Evolutionary conservation across 2,888 invertebrate genomes (phyloP).

Genomic region (Drosophila formosana): DNA sequence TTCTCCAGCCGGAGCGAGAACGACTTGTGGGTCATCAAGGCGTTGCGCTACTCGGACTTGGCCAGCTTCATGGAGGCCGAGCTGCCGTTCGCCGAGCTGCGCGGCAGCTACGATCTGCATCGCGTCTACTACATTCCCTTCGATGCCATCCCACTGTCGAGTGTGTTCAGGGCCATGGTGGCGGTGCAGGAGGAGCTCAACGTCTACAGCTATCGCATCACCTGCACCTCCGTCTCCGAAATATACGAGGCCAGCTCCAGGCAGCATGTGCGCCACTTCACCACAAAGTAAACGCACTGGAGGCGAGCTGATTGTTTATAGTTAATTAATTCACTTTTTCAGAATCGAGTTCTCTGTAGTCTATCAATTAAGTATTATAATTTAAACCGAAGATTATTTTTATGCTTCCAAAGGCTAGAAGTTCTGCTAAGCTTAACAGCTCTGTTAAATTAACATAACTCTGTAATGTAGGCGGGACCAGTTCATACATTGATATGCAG

Average conservation of each 20-base stretch:
- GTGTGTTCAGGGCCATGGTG: constrained; percentile 24
- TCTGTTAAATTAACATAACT: no score
- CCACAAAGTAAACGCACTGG: background rate
- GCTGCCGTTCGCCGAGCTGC: constrained; percentile 10
- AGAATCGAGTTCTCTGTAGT: no score
- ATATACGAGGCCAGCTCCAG: constrained; percentile 14
- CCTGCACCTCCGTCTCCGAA: constrained; percentile 13
- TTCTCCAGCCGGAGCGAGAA: background rate
- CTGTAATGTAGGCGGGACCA: background rate
- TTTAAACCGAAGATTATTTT: no score
- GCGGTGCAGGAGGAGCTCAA: constrained; percentile 8
- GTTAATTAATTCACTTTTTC: no score
- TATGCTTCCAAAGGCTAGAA: no score
- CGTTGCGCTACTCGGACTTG: background rate
- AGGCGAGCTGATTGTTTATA: no score
- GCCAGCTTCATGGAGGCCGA: constrained; percentile 13
- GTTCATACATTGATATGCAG: constrained; percentile 5
- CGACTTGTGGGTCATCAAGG: background rate
- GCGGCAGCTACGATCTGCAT: background rate
- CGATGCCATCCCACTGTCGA: constrained; percentile 2
- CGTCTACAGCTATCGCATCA: constrained; percentile 12
- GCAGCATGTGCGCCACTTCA: background rate
- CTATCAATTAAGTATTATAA: no score
- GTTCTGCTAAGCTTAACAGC: no score
- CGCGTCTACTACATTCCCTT: constrained; percentile 32